Percentiles rank a stretch among this genome's conserved stretches.
These are phyloP conservation scores for Rhogogaster chlorosoma DNA, from an alignment of 2,888 invertebrate genomes.

Conservation along the genomic window DNA sequence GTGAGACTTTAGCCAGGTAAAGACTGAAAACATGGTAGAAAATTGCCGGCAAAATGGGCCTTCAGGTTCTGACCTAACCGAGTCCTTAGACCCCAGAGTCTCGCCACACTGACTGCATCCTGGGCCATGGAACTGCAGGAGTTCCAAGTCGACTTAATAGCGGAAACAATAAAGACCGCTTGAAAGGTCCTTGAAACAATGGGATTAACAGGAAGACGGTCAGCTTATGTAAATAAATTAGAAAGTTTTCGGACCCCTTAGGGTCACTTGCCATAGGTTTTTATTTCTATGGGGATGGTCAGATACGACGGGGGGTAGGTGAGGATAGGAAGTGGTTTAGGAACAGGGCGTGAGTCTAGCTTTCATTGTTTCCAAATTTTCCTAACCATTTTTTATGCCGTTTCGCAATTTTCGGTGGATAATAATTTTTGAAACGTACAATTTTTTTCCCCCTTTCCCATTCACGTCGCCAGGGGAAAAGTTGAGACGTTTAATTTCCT, in stretches of 20 bases:
- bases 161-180: conserved; percentile 10
- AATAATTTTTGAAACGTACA: neutral
- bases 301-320: neutral
- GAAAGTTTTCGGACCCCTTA: neutral
- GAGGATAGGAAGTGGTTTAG: neutral
- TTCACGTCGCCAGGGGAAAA: too few species aligned
- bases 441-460: neutral
- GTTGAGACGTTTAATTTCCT: too few species aligned
- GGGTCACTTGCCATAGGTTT: neutral
- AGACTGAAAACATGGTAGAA: neutral
- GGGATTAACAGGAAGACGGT: conserved; percentile 34
- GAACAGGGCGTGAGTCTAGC: conserved; percentile 28
- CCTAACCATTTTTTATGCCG: neutral
- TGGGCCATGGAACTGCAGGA: neutral
- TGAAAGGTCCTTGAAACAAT: conserved; percentile 51
- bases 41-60: conserved; percentile 10
- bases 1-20: conserved; percentile 28
- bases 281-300: neutral
- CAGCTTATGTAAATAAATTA: conserved; percentile 43
- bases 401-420: neutral
- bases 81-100: neutral
- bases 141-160: conserved; percentile 19
- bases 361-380: conserved; percentile 20
- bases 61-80: neutral
- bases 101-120: neutral